Base-by-base conservation (phyloP, 2,888 invertebrate genomes). In the Ephialtes manifestator region DNA sequence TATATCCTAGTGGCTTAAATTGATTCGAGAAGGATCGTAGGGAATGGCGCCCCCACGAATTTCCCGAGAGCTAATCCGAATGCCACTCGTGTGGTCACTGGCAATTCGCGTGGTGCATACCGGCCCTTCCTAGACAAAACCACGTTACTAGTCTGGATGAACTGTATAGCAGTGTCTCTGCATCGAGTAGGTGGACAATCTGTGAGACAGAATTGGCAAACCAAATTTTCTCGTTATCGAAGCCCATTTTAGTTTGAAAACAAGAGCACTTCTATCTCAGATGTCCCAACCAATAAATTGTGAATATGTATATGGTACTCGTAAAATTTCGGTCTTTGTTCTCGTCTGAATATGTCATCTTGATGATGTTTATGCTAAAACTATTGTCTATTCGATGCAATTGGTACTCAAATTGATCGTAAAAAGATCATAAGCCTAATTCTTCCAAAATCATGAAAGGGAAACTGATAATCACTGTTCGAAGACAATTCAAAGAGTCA, bases 31-130 rank as follows among this genome's bases (percentile, higher is more conserved):
- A 24, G 55, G 74, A 43, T 39, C 13, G 60, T 39, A 28, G 35
- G 35, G 43, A 55, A 55, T 53, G 68, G 58, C 58, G 31, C 7
- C 13, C 15, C 48, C 58, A 48, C 51, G 74, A 83, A 83, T 78
- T 79, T 83, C 51, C 43, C 51, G 78, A 60, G 51, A 60, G 68
- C 58, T 79, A 79, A 68, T 83, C 58, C 74, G 46, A 68, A 79
- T 78, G 78, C 83, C 74, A 83, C 43, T 70, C 74, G 68, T 18
- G 74, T 74, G 83, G 72, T 78, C 58, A 55, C 65, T 5, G 51
- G 48, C 77, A 60, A 83, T 83, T 83, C 78, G 78, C 74, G 83
- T 28, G 77, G 78, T 83, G 60, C 72, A 72, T 71, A 82, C 65
- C 2, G 48, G 55, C 51, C 83, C 65, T 78, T 67, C 39, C 31